These are phyloP conservation scores for Adineta ricciae DNA, from an alignment of 2,888 invertebrate genomes.

Conservation along the genomic window DNA sequence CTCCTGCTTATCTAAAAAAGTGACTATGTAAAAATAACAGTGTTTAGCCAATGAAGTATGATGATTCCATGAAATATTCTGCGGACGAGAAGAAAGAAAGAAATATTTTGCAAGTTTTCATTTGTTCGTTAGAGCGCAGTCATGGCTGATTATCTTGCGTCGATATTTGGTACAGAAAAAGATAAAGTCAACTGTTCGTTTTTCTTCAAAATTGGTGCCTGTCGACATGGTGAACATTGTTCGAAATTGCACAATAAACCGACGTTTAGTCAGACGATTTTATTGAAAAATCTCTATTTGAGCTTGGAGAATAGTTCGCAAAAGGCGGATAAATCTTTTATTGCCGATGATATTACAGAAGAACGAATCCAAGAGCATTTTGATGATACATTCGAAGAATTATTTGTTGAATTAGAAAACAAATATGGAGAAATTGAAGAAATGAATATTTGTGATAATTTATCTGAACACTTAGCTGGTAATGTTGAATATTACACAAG, in stretches of 20 bases:
- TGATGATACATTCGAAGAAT: slow-evolving; percentile 34
- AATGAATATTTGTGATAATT: slow-evolving; percentile 99
- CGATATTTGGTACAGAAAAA: slow-evolving; percentile 34
- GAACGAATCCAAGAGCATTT: slow-evolving; percentile 33
- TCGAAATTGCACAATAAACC: slow-evolving; percentile 98
- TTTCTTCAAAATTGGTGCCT: slow-evolving; percentile 99
- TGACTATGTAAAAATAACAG: not conserved
- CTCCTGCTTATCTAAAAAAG: not conserved
- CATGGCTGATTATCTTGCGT: slow-evolving; percentile 34
- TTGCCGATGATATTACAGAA: slow-evolving; percentile 40
- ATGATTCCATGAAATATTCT: not conserved
- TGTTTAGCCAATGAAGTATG: not conserved
- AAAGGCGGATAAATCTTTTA: slow-evolving; percentile 78
- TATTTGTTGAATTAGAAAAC: slow-evolving; percentile 33
- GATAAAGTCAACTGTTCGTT: slow-evolving; percentile 85
- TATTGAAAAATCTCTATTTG: slow-evolving; percentile 90
- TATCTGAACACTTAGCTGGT: slow-evolving; percentile 93
- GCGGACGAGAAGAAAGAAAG: not conserved
- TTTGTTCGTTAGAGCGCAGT: not conserved
- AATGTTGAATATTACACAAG: not conserved
- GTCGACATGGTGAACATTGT: slow-evolving; percentile 92
- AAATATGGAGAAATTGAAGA: slow-evolving; percentile 95
- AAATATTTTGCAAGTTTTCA: not conserved
- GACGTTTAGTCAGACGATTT: slow-evolving; percentile 91
- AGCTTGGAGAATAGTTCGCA: slow-evolving; percentile 96